Conservation (phyloP, 2,888 invertebrate species). For the Galerucella pusilla region DNA sequence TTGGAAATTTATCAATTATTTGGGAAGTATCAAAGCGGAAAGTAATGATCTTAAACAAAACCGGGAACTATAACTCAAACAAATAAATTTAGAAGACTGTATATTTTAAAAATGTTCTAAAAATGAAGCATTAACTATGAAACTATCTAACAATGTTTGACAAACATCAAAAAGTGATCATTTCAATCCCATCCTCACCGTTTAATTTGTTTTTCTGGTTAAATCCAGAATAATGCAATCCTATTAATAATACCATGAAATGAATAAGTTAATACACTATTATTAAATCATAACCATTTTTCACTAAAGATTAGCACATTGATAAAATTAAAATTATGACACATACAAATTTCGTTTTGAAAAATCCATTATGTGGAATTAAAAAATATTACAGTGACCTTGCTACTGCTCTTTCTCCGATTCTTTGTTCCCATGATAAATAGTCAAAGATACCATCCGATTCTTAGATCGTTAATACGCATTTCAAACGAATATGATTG, state of each 20-base stretch:
- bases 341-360: background rate
- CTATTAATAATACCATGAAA: background rate
- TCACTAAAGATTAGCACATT: background rate
- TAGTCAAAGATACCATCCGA: conserved; percentile 21
- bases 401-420: conserved; percentile 26
- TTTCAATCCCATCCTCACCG: too few relatives aligned
- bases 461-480: conserved; percentile 37
- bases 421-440: conserved; percentile 32
- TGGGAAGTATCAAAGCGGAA: too few relatives aligned
- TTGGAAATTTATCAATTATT: too few relatives aligned
- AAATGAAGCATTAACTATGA: too few relatives aligned
- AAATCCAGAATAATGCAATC: too few relatives aligned
- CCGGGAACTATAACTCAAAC: too few relatives aligned
- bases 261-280: background rate
- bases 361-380: conserved; percentile 9
- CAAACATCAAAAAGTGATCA: too few relatives aligned
- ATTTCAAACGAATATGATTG: conserved; percentile 39
- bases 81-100: too few relatives aligned
- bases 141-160: too few relatives aligned
- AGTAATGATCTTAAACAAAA: too few relatives aligned
- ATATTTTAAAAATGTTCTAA: too few relatives aligned
- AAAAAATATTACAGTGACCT: conserved; percentile 15
- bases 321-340: conserved; percentile 1
- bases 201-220: too few relatives aligned
- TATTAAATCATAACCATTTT: background rate